phyloP scores from a whole-genome alignment of 2,888 invertebrate genomes.

The Agrilus mali region DNA sequence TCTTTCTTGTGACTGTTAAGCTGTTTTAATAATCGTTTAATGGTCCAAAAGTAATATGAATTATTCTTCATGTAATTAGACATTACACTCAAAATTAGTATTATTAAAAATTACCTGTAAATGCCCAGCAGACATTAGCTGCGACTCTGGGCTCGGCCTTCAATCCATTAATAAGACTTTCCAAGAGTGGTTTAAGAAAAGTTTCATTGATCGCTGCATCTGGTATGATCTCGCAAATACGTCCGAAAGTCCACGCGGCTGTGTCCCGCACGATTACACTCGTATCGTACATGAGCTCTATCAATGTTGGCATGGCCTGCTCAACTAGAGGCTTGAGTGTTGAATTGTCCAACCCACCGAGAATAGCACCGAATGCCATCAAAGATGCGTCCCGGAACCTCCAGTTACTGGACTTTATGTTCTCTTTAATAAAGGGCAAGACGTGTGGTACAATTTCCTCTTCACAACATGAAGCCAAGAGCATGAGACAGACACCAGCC shows the following conservation, averaged over 20 bases:
- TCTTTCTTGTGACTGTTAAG: too few species aligned
- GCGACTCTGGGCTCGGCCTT: constrained; percentile 93
- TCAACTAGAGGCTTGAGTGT: constrained; percentile 89
- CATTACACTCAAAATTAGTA: neutral
- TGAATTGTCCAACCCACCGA: constrained; percentile 74
- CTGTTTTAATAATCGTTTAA: too few species aligned
- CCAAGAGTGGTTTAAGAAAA: constrained; percentile 68
- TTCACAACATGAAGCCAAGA: constrained; percentile 93
- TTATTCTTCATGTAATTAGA: too few species aligned
- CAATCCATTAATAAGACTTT: constrained; percentile 73
- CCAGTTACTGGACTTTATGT: constrained; percentile 91
- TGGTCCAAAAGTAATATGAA: too few species aligned
- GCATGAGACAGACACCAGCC: constrained; percentile 96
- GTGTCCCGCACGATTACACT: constrained; percentile 94
- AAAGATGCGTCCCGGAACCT: constrained; percentile 79
- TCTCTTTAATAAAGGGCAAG: constrained; percentile 88
- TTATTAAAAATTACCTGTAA: constrained; percentile 41
- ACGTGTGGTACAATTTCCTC: constrained; percentile 93
- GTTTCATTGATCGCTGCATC: constrained; percentile 85
- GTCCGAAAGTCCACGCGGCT: constrained; percentile 95
- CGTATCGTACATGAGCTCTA: constrained; percentile 86
- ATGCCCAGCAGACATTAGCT: constrained; percentile 98
- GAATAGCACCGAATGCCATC: constrained; percentile 87
- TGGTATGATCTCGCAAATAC: constrained; percentile 94
- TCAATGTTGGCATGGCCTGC: constrained; percentile 92